Base-by-base conservation (phyloP, 2,113 vertebrate genomes). In the Urocitellus parryii region DNA sequence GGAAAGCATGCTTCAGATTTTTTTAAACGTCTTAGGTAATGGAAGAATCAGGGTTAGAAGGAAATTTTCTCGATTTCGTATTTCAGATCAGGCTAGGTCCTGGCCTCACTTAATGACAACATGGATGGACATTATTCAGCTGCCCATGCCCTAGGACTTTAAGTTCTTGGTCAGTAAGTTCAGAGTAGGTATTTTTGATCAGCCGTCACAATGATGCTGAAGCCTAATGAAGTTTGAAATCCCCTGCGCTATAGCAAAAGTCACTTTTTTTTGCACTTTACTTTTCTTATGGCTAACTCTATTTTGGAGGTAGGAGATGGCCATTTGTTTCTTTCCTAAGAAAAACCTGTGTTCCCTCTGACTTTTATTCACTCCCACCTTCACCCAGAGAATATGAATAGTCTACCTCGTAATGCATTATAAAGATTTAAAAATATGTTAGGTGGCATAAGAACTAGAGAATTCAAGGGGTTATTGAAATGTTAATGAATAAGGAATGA, bases 1-100 rank as follows among this genome's bases (percentile, higher is more conserved):
- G 53, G 81, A 96, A 97, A 39, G 1, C 29, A 95, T 68, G 42
- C 27, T n/a, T 90, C 37, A 48, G 73, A 85, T 68, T 61, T 94
- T 51, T 16, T 88, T 10, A 80, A 91, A 88, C 91, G 45, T 77
- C 32, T 88, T 90, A 29, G 20, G 74, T 37, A 78, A 67, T 78
- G 0, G 32, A 76, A 84, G 53, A 92, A 61, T 92, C 34, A 87
- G 56, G 32, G 4, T 63, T 72, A 86, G 76, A 90, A 88, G 37
- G 48, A 91, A 80, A 83, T 25, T 68, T 48, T 84, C n/a, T n/a
- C 11, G 12, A 70, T 72, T 68, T 79, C 25, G 32, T 92, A 84
- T 34, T 90, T 73, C 70, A 90, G 37, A 61, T 7, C 29, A 77
- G 32, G n/a, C 14, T 58, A 68, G 61, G 27, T 58, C 16, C 51